Conservation (phyloP, 2,113 vertebrate genomes). For the Nothobranchius furzeri region DNA sequence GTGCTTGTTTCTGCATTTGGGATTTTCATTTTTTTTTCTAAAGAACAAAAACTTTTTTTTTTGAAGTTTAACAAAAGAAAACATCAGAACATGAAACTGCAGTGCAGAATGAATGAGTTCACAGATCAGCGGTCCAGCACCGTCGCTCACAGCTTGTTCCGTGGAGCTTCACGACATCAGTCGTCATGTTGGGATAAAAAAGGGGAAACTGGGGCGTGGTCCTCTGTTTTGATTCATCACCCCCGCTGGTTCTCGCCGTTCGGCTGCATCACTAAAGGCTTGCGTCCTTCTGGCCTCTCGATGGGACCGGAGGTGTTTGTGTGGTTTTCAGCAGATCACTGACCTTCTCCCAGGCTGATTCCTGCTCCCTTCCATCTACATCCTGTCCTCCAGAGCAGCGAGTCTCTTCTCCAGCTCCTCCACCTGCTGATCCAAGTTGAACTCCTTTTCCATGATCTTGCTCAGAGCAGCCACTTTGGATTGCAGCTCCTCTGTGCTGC, state of each 20-base stretch:
- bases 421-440: constrained; percentile 66
- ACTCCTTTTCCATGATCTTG: constrained; percentile 69
- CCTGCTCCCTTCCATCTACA: constrained; percentile 82
- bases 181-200: background rate
- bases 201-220: background rate
- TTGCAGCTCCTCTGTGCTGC: constrained; percentile 74
- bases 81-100: constrained; percentile 57
- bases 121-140: constrained; percentile 64
- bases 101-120: constrained; percentile 75
- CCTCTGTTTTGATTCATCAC: background rate
- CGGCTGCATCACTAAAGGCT: constrained; percentile 56
- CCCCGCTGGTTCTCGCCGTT: constrained; percentile 18
- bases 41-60: constrained; percentile 16
- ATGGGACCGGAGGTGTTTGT: constrained; percentile 79
- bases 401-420: constrained; percentile 53
- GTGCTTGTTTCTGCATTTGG: constrained; percentile 47
- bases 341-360: constrained; percentile 68
- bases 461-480: constrained; percentile 61
- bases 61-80: constrained; percentile 5
- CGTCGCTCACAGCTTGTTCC: constrained; percentile 1
- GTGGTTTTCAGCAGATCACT: constrained; percentile 80
- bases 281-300: constrained; percentile 65
- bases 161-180: constrained; percentile 29
- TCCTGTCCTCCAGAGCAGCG: constrained; percentile 39
- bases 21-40: background rate